Evolutionary conservation across 2,797 vertebrate species (phyloP), one percentile per base, ranked within the genome.

Genomic region (Enteromius afrohamiltoni): DNA sequence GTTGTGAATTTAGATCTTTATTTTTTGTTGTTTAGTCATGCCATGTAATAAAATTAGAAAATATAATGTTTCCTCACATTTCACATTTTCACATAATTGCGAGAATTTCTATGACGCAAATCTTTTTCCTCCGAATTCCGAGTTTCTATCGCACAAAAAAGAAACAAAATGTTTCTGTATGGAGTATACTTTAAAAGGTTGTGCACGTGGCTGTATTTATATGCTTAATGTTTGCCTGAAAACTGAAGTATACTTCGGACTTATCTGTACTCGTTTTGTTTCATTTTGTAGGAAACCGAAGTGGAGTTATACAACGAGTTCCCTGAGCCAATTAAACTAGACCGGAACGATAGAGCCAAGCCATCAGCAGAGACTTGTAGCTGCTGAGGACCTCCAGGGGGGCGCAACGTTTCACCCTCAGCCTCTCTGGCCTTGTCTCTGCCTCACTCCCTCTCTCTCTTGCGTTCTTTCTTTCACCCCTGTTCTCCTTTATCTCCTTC

Each of bases 231-330:
- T 55, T 55, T 55, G 19, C 1, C 3, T 21, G 17, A 40, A 40
- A 68, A 7, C 37, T 17, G 13, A 17, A 34, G 70, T 51, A 74
- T 34, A 37, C 23, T 34, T 74, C 31, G 2, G 31, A 6, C 19
- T 67, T 8, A 29, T 26, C 55, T 68, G 14, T 23, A 26, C 8
- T 62, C 65, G 13, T 6, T 31, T 21, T 29, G 9, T 45, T 85
- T 26, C n/a, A 37, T 84, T 85, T 62, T 85, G 65, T 90, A 99
- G 98, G 98, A 99, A 92, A 99, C 97, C 0, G 98, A 99, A 91
- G 98, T 99, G 94, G 98, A 99, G 94, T 92, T 99, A 94, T 99
- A 99, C 96, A 99, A 98, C 0, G 98, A 99, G 94, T 99, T 99
- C 90, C 98, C 98, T 0, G 98, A 99, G 91, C 98, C 98, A 17